Percentiles rank a stretch among this genome's conserved stretches.
Evolutionary conservation across 2,113 vertebrate genomes (phyloP).

Genomic region (Rhombomys opimus): DNA sequence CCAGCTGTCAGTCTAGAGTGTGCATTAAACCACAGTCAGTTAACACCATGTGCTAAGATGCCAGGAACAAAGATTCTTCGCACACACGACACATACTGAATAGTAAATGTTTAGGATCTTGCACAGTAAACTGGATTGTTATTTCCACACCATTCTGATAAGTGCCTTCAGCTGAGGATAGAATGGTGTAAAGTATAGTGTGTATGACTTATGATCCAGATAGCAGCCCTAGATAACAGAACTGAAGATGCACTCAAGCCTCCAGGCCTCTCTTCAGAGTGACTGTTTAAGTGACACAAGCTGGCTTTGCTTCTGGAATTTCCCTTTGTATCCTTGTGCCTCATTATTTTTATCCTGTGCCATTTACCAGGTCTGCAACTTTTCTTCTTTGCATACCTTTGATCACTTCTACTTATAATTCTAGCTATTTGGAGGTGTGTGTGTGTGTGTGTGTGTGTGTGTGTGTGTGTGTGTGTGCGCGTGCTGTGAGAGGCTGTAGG

Average conservation of each 20-base stretch:
- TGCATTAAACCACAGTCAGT: background rate
- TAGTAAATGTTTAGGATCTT: background rate
- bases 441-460: background rate
- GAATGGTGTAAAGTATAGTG: background rate
- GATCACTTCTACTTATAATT: background rate
- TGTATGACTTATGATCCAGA: background rate
- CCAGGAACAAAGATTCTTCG: background rate
- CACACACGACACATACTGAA: background rate
- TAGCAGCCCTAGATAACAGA: background rate
- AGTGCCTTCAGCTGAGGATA: background rate
- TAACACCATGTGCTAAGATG: background rate
- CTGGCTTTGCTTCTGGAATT: background rate
- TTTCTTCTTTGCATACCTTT: background rate
- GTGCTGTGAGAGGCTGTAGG: no score
- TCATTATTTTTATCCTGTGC: background rate
- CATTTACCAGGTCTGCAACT: background rate
- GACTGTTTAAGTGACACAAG: background rate
- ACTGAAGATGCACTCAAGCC: background rate
- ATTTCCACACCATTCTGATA: background rate
- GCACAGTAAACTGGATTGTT: background rate
- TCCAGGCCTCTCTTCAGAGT: background rate
- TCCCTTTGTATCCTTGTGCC: background rate
- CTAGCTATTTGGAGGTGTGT: background rate
- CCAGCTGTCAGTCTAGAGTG: background rate
- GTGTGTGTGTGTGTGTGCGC: no score